These are phyloP conservation scores for Orchestes rusci DNA, from an alignment of 2,888 invertebrate genomes.

Conservation along the genomic window DNA sequence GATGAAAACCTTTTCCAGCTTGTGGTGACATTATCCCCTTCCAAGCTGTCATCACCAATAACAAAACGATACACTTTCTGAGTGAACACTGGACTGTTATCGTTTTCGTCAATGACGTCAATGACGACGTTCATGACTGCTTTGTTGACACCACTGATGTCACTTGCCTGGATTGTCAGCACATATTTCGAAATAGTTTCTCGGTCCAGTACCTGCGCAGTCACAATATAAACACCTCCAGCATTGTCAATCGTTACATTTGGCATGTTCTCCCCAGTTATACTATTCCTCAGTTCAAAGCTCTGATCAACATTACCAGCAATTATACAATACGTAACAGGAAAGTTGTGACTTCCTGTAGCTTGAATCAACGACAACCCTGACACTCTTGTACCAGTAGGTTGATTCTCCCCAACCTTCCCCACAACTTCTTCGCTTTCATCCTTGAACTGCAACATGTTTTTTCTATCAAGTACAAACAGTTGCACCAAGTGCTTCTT, in stretches of 20 bases:
- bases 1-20: slow-evolving; percentile 73
- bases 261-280: slow-evolving; percentile 43
- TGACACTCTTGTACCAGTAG: slow-evolving; percentile 62
- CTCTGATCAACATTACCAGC: slow-evolving; percentile 68
- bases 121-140: slow-evolving; percentile 72
- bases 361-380: slow-evolving; percentile 68
- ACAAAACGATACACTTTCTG: slow-evolving; percentile 71
- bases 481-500: slow-evolving; percentile 74
- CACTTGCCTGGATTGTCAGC: slow-evolving; percentile 72
- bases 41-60: slow-evolving; percentile 55
- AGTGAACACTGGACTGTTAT: slow-evolving; percentile 82
- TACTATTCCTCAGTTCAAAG: slow-evolving; percentile 63
- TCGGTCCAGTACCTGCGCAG: slow-evolving; percentile 68
- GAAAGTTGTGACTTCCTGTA: slow-evolving; percentile 56
- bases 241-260: slow-evolving; percentile 47
- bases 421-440: slow-evolving; percentile 56
- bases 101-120: slow-evolving; percentile 79
- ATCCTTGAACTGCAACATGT: slow-evolving; percentile 71
- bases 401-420: slow-evolving; percentile 70
- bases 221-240: slow-evolving; percentile 67
- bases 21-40: slow-evolving; percentile 54
- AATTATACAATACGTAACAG: slow-evolving; percentile 72
- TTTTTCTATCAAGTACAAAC: slow-evolving; percentile 73
- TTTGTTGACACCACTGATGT: slow-evolving; percentile 71
- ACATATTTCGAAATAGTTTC: slow-evolving; percentile 67